phyloP scores from a whole-genome alignment of 2,797 vertebrate species.

The Dermochelys coriacea region DNA sequence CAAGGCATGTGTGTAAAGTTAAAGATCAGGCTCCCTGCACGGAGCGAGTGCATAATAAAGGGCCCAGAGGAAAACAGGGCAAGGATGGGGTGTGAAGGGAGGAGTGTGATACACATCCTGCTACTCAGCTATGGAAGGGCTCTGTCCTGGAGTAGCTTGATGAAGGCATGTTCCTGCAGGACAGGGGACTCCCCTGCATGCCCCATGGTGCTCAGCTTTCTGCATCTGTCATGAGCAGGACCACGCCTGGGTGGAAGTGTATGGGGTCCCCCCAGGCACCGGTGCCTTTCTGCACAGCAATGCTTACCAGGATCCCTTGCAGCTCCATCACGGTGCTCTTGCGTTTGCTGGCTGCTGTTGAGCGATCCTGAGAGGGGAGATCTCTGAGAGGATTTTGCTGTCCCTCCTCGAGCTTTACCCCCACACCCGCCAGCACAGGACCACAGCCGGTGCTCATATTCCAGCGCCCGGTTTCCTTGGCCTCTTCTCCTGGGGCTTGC shows the following conservation, averaged over 20 bases:
- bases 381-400: accelerated
- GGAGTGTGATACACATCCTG: not conserved
- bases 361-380: constrained; percentile 60
- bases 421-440: accelerated
- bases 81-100: not conserved
- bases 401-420: not conserved
- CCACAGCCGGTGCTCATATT: accelerated
- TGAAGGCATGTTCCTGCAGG: not conserved
- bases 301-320: constrained; percentile 85
- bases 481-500: not conserved
- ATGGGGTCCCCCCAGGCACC: not conserved
- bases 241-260: not conserved
- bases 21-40: not conserved
- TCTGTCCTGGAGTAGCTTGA: not conserved
- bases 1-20: not conserved
- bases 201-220: not conserved
- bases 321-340: constrained; percentile 82
- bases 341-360: constrained; percentile 74
- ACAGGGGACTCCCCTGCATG: too few relatives aligned
- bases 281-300: not conserved
- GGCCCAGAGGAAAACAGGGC: not conserved
- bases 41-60: not conserved
- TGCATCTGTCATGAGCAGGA: not conserved
- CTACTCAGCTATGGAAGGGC: not conserved
- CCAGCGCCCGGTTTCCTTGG: accelerated